A percentile compares a stretch with the other conserved stretches of the same genome.
These are phyloP conservation scores for Erythrolamprus reginae DNA, from an alignment of 2,113 vertebrate genomes.

Conservation along the genomic window DNA sequence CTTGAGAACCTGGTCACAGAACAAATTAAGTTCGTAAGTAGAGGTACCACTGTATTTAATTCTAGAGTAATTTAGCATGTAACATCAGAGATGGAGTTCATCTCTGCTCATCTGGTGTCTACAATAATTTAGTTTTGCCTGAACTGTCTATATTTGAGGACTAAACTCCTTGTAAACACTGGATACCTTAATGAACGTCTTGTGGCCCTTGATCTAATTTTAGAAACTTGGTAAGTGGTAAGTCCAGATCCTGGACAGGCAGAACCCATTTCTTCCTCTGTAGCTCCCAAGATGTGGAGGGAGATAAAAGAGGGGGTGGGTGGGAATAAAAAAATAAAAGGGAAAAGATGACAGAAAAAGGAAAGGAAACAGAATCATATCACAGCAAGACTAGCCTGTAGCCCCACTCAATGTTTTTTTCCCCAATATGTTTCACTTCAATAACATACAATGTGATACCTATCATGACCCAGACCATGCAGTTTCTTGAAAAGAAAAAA, in stretches of 20 bases:
- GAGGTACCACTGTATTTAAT: too few relatives aligned
- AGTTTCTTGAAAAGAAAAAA: background rate
- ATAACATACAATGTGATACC: background rate
- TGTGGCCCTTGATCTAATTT: background rate
- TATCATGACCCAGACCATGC: background rate
- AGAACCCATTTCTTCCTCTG: background rate
- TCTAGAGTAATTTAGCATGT: slow-evolving; percentile 16
- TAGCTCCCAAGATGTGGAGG: background rate
- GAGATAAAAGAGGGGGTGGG: too few relatives aligned
- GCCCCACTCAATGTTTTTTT: background rate
- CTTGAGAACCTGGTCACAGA: too few relatives aligned
- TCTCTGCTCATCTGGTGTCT: slow-evolving; percentile 8
- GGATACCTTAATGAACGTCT: background rate
- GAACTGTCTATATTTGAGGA: background rate
- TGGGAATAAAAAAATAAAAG: background rate
- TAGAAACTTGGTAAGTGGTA: background rate
- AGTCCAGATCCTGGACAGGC: background rate
- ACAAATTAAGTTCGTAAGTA: too few relatives aligned
- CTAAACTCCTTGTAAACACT: background rate
- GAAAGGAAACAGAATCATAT: background rate
- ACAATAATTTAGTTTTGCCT: slow-evolving; percentile 35
- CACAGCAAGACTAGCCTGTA: background rate
- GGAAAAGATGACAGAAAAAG: background rate
- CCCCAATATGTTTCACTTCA: background rate
- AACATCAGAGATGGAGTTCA: slow-evolving; percentile 22